These are phyloP conservation scores for Drosophila teissieri DNA, from an alignment of 1,140 invertebrate species.

Conservation along the genomic window DNA sequence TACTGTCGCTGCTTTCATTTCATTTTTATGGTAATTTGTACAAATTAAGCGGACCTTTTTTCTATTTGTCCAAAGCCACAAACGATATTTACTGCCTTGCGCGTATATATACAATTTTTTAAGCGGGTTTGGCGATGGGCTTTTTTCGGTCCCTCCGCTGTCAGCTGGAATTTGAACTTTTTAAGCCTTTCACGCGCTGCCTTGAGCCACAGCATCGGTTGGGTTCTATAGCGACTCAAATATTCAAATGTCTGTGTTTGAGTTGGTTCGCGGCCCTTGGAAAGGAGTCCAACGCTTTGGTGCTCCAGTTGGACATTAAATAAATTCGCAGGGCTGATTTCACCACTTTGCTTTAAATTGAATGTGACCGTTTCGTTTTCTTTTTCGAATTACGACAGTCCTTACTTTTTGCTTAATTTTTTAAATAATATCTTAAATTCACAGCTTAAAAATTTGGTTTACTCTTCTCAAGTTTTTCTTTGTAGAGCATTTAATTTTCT, in stretches of 20 bases:
- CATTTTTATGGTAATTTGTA: slow-evolving; percentile 83
- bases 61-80: slow-evolving; percentile 79
- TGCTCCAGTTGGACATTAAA: background rate
- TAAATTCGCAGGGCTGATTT: slow-evolving; percentile 8
- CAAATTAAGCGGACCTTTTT: slow-evolving; percentile 83
- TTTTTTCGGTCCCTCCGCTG: slow-evolving; percentile 46
- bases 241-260: slow-evolving; percentile 67
- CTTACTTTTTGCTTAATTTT: no score
- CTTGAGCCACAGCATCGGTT: slow-evolving; percentile 63
- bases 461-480: background rate
- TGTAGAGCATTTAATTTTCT: slow-evolving; percentile 18
- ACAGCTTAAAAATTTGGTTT: background rate
- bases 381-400: background rate
- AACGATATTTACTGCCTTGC: slow-evolving; percentile 76
- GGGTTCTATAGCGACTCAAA: slow-evolving; percentile 48
- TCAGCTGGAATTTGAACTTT: slow-evolving; percentile 83
- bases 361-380: background rate
- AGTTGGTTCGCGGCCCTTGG: slow-evolving; percentile 9
- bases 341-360: slow-evolving; percentile 5
- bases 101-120: slow-evolving; percentile 42
- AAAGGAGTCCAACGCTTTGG: slow-evolving; percentile 27
- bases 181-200: slow-evolving; percentile 80
- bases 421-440: no score
- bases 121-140: slow-evolving; percentile 45
- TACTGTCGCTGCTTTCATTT: slow-evolving; percentile 62